Percentiles rank a stretch among this genome's conserved stretches.
Conservation (phyloP, 1,140 invertebrate species). For the Lepidurus couesii region DNA sequence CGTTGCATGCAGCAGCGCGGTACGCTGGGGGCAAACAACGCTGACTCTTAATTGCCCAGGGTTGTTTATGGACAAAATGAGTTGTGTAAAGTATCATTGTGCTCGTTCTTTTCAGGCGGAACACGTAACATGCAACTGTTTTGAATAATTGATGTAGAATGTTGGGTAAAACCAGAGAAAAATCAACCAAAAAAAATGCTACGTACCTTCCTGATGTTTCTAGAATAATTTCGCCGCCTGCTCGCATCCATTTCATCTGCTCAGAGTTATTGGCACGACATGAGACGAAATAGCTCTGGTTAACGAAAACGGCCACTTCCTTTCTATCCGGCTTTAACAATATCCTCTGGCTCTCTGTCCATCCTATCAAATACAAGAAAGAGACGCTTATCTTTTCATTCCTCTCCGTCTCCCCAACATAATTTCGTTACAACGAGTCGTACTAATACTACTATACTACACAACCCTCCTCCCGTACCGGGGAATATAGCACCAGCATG, state of each 20-base stretch:
- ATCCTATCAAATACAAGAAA: not conserved
- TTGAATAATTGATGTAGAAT: not conserved
- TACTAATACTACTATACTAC: not conserved
- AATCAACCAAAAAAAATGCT: not conserved
- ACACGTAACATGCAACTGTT: not conserved
- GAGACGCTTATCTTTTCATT: not conserved
- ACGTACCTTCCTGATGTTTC: constrained; percentile 36
- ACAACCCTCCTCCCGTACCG: not conserved
- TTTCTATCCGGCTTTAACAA: constrained; percentile 27
- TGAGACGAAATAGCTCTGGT: constrained; percentile 39
- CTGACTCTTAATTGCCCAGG: not conserved
- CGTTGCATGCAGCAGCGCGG: not conserved
- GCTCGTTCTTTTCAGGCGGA: no score
- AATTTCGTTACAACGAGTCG: not conserved
- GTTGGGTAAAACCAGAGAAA: not conserved
- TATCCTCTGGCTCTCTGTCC: constrained; percentile 27
- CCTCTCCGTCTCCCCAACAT: constrained; percentile 14
- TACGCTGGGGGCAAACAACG: not conserved
- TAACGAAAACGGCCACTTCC: constrained; percentile 37
- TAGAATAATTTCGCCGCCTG: constrained; percentile 35
- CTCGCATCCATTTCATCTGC: constrained; percentile 36
- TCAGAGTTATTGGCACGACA: constrained; percentile 37
- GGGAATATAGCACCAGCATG: not conserved
- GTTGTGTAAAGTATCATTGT: no score
- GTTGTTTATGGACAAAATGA: no score